phyloP scores from a whole-genome alignment of 2,888 invertebrate species.

The Drosophila rubida region DNA sequence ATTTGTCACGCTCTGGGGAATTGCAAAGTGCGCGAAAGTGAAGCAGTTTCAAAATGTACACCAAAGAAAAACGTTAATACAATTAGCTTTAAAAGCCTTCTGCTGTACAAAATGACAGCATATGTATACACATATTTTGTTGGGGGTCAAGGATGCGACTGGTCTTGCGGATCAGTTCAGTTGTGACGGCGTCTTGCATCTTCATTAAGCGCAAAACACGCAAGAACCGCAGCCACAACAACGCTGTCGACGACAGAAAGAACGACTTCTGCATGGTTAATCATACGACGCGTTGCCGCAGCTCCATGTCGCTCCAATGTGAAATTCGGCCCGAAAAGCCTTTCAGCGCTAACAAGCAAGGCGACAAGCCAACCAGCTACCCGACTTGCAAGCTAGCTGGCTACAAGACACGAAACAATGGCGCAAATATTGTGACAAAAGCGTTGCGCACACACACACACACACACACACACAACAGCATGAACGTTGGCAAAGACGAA shows the following conservation, averaged over 20 bases:
- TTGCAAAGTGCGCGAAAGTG: slow-evolving; percentile 39
- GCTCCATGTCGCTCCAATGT: slow-evolving; percentile 19
- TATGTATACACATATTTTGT: not conserved
- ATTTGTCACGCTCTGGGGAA: slow-evolving; percentile 48
- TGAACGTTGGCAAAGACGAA: slow-evolving; percentile 10
- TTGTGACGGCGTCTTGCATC: slow-evolving; percentile 37
- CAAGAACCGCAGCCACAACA: slow-evolving; percentile 47
- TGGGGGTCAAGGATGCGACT: slow-evolving; percentile 65
- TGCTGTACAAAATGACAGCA: slow-evolving; percentile 47
- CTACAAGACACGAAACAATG: slow-evolving; percentile 46
- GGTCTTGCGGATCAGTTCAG: slow-evolving; percentile 26
- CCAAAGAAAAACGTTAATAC: slow-evolving; percentile 46
- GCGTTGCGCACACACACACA: slow-evolving; percentile 39
- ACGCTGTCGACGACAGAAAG: not conserved
- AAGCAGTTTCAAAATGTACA: not conserved
- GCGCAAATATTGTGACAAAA: slow-evolving; percentile 70
- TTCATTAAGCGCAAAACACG: slow-evolving; percentile 60
- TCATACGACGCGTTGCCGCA: slow-evolving; percentile 65
- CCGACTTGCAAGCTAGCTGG: not conserved
- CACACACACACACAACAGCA: slow-evolving; percentile 11
- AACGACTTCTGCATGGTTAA: slow-evolving; percentile 68
- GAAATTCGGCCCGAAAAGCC: slow-evolving; percentile 56
- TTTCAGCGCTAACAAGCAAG: slow-evolving; percentile 62
- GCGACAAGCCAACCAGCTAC: not conserved
- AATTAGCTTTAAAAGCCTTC: slow-evolving; percentile 74